A percentile compares a stretch with the other conserved stretches of the same genome.
Conservation (phyloP, 2,888 invertebrate species). For the Toxonevra muliebris region DNA sequence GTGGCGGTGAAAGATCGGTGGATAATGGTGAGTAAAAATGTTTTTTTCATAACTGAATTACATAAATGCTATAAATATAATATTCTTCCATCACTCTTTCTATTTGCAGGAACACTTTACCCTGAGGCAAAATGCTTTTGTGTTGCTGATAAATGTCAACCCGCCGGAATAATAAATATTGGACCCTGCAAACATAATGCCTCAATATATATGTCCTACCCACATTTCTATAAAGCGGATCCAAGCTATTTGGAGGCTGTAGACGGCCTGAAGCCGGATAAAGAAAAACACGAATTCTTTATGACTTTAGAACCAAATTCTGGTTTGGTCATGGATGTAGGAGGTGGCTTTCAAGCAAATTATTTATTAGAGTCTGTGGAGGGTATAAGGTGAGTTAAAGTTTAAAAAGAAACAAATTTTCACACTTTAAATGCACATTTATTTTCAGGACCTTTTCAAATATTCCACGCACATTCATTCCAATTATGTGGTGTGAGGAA, state of each 20-base stretch:
- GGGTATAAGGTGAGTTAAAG: slow-evolving; percentile 71
- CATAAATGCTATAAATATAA: not conserved
- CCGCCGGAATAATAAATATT: slow-evolving; percentile 77
- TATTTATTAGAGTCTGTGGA: slow-evolving; percentile 72
- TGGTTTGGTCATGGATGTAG: slow-evolving; percentile 80
- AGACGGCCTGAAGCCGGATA: slow-evolving; percentile 75
- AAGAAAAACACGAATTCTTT: slow-evolving; percentile 77
- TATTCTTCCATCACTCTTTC: not conserved
- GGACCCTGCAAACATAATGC: slow-evolving; percentile 78
- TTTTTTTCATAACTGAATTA: not conserved
- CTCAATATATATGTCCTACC: slow-evolving; percentile 82
- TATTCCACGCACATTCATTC: slow-evolving; percentile 70
- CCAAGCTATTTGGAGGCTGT: slow-evolving; percentile 72
- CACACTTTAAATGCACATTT: not conserved
- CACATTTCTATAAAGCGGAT: slow-evolving; percentile 85
- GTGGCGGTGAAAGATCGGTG: slow-evolving; percentile 72
- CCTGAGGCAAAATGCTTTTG: slow-evolving; percentile 77
- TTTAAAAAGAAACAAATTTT: not conserved
- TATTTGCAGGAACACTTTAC: slow-evolving; percentile 67
- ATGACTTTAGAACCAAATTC: slow-evolving; percentile 79
- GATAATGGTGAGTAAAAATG: slow-evolving; percentile 70
- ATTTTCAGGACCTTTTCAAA: slow-evolving; percentile 47
- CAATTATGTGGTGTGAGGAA: slow-evolving; percentile 82
- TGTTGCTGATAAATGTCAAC: slow-evolving; percentile 72
- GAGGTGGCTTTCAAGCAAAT: slow-evolving; percentile 82